Base-by-base conservation (phyloP, 2,113 vertebrate species). In the Potamarius usumacintae region DNA sequence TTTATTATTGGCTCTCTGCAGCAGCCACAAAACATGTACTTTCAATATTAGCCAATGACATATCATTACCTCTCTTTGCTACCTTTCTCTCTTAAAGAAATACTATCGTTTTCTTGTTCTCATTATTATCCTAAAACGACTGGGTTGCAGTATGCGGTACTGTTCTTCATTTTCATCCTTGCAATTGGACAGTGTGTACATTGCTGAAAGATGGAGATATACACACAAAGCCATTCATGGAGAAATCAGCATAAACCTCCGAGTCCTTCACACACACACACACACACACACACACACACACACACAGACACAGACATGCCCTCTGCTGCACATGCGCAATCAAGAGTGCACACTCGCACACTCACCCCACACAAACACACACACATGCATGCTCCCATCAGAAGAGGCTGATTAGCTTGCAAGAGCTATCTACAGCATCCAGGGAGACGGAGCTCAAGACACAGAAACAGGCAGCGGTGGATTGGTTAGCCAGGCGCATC, bases 321-420 rank as follows among this genome's bases (percentile, higher is more conserved):
- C 92, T 91, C 92, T 94, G 83, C 89, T 10, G 94, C 93, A 90
- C 95, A 95, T 95, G 95, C 94, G 94, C 93, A 92, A 78, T 92
- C 85, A 18, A 62, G 83, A 60, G 86, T 87, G 82, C 58, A 85
- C 88, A 82, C 89, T 86, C 63, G 55, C 82, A 85, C 83, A 88
- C 87, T 69, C 80, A 72, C 82, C 88, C 30, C 76, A 42, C 83
- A 92, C 89, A 72, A 87, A n/a, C 76, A 83, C 72, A 86, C 72
- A 86, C 82, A 77, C 89, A 87, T 83, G 42, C 88, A 89, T 89
- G 85, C 90, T 78, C 92, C 93, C 92, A 92, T 92, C 94, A 94
- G 94, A 84, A 93, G 93, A 89, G 92, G 92, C 93, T 95, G 94
- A 95, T 95, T 94, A 94, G 95, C 94, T 94, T 94, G 94, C 94